Evolutionary conservation across 2,113 vertebrate genomes (phyloP).

Genomic region (Corvus hawaiiensis): DNA sequence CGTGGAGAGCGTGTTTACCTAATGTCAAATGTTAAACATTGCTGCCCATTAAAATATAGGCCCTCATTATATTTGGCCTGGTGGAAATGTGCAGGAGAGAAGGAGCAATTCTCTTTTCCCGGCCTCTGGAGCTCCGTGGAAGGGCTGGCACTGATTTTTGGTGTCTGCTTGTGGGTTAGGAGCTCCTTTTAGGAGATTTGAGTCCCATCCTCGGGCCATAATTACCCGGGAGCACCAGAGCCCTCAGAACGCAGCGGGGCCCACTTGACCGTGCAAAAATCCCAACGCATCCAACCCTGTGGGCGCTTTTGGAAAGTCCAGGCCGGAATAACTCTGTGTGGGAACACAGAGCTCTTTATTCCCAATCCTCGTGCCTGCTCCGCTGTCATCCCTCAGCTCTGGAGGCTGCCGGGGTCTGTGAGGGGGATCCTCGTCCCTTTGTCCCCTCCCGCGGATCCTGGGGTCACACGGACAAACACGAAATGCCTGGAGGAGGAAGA

Average conservation of each 20-base stretch:
- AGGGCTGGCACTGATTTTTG: not conserved
- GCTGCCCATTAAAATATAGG: constrained; percentile 55
- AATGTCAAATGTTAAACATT: constrained; percentile 56
- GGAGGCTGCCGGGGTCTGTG: accelerated
- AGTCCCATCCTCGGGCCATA: not conserved
- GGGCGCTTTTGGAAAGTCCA: not conserved
- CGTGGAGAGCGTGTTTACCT: constrained; percentile 44
- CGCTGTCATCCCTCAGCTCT: accelerated
- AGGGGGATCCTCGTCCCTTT: not conserved
- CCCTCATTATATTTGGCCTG: constrained; percentile 47
- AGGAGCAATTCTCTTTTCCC: constrained; percentile 32
- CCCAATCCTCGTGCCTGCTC: not conserved
- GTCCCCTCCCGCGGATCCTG: not conserved
- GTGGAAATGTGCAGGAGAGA: constrained; percentile 42
- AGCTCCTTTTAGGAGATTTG: not conserved
- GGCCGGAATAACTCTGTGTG: not conserved
- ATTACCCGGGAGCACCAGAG: not conserved
- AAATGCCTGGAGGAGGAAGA: not conserved
- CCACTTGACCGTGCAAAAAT: not conserved
- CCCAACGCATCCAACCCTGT: not conserved
- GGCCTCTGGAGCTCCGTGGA: not conserved
- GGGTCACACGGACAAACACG: accelerated
- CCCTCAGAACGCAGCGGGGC: not conserved
- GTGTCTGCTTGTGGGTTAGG: not conserved
- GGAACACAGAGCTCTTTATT: constrained; percentile 14